Evolutionary conservation across 2,113 vertebrate genomes (phyloP), one percentile per base, ranked within the genome.

Genomic region (Ceyx margarethae): DNA sequence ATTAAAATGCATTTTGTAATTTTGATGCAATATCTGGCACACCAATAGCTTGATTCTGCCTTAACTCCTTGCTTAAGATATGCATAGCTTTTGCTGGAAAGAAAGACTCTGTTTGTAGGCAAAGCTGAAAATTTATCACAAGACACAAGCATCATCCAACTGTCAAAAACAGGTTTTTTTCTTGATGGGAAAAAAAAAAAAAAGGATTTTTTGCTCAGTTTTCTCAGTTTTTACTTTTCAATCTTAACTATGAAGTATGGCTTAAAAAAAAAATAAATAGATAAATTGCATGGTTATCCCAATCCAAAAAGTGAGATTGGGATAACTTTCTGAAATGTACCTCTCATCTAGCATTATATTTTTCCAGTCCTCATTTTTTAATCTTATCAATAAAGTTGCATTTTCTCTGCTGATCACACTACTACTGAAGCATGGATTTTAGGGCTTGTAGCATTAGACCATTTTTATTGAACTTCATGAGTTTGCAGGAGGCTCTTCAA

Each of bases 1-100:
- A 94, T 94, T 96, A 94, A 95, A 96, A 96, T 95, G 78, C 95
- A 95, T 94, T 96, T 96, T 94, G 90, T 94, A 96, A 94, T 96
- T 95, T 95, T 65, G 80, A 95, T 95, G 93, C 94, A 96, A 94
- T 94, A 95, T 92, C 94, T 96, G 95, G 95, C 94, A 95, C 92
- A 87, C 92, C 94, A 87, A 80, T 92, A 93, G 60, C 86, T 93
- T 91, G 72, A 91, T 96, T 87, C 89, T 93, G 91, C 75, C 81
- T 94, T 69, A 87, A 87, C 89, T 94, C 89, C 91, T 57, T 4
- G 5, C 75, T 94, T 96, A 89, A 87, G 92, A 87, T 96, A 93
- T 95, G 94, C 90, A 83, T 69, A 93, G 56, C 79, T 5, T 87
- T 95, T 93, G 75, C 94, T 96, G 94, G 92, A 95, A 96, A 74